Evolutionary conservation across 2,797 vertebrate genomes (phyloP), one percentile per base, ranked within the genome.

Genomic region (Melanotaenia nigrans): DNA sequence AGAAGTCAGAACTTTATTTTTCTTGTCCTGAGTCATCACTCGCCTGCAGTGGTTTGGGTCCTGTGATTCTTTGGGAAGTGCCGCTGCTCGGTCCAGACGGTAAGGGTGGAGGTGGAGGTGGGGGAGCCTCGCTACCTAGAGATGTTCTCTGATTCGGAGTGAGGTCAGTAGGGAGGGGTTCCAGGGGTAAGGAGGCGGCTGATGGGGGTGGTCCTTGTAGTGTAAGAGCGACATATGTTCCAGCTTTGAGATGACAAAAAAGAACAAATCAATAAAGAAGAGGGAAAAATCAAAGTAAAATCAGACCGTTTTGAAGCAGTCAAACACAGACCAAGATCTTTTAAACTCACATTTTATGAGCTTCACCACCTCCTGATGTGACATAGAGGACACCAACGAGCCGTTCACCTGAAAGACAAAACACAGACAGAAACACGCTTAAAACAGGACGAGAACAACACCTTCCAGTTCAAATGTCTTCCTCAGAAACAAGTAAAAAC

Each of bases 331-430:
- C 14, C 11, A 18, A 25, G 8, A 2, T 38, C 1, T 40, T 24
- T 28, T 3, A 65, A 42, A 96, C 97, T 97, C 86, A 99, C 97
- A 97, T 91, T 98, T 98, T 90, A 99, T 99, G 79, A 99, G 94
- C 88, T 97, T 97, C 53, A 99, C 97, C 69, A 99, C 97, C 75
- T 99, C 96, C 74, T 98, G 94, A 77, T 99, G 97, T 14, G 97
- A 96, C 94, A 97, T 97, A 84, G 96, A 96, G 66, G 96, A 95
- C 79, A 98, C 97, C 89, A 97, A 88, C 0, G 95, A 96, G 71
- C 97, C 97, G 0, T 99, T 99, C 61, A 99, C 97, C 97, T 98
- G 92, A 62, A 12, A 58, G 10, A 61, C 35, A 62, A 47, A 14
- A 18, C 40, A 45, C 20, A 2, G 42, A 51, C 18, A 2, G 42